These are phyloP conservation scores for Isichthys henryi DNA, from an alignment of 2,113 vertebrate species.

Conservation along the genomic window DNA sequence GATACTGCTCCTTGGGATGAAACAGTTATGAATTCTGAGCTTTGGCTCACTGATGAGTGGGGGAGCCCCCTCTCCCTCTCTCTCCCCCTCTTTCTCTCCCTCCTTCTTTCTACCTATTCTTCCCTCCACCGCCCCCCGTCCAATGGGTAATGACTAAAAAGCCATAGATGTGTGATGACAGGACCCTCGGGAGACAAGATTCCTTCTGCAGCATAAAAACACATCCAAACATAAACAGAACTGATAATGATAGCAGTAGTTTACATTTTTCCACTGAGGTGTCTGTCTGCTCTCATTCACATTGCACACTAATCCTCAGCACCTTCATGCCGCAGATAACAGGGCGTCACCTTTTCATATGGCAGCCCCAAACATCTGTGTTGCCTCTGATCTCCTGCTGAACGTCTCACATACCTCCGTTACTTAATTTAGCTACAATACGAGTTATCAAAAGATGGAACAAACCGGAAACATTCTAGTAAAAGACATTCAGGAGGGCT, in stretches of 20 bases:
- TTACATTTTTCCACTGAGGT: neutral
- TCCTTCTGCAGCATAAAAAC: neutral
- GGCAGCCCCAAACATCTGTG: neutral
- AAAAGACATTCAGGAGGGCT: neutral
- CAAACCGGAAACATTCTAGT: neutral
- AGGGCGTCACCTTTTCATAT: neutral
- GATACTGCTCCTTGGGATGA: neutral
- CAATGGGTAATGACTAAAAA: neutral
- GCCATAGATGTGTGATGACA: neutral
- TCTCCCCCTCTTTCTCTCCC: neutral
- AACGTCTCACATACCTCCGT: neutral
- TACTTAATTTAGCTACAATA: neutral
- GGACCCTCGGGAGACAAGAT: neutral
- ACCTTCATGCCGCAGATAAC: neutral
- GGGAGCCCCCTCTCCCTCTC: neutral
- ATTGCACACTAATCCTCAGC: neutral
- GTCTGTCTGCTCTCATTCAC: neutral
- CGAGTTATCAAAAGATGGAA: neutral
- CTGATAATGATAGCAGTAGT: neutral
- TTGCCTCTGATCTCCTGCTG: neutral
- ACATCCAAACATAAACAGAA: neutral
- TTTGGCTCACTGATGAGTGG: neutral
- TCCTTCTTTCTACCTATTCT: neutral
- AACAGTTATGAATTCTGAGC: conserved; percentile 13
- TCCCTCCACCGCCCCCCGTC: neutral